Evolutionary conservation across 2,888 invertebrate genomes (phyloP).

Genomic region (Dryococelus australis): DNA sequence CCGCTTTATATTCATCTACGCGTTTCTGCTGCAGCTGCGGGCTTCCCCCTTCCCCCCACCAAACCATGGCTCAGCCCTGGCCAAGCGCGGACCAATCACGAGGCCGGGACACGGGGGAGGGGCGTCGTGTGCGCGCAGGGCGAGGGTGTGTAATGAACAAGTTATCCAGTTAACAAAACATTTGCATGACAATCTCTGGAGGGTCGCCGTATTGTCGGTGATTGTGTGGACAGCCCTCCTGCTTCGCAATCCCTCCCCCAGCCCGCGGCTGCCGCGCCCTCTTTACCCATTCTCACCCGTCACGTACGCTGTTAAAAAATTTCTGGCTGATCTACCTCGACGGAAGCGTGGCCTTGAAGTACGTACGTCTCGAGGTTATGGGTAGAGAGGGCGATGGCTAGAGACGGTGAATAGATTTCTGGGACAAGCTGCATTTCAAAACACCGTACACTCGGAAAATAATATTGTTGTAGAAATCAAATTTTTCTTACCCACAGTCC

Average conservation of each 20-base stretch:
- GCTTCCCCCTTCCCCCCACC: too few relatives aligned
- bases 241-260: not conserved
- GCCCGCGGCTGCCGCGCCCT: not conserved
- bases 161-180: conserved; percentile 31
- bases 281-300: not conserved
- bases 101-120: not conserved
- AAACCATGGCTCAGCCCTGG: too few relatives aligned
- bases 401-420: too few relatives aligned
- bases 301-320: not conserved
- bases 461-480: too few relatives aligned
- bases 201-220: not conserved
- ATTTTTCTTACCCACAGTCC: too few relatives aligned
- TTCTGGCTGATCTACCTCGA: too few relatives aligned
- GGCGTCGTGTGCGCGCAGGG: not conserved
- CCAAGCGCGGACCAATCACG: not conserved
- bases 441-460: too few relatives aligned
- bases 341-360: too few relatives aligned
- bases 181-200: conserved; percentile 28
- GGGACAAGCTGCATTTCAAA: too few relatives aligned
- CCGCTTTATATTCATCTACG: conserved; percentile 16
- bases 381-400: too few relatives aligned
- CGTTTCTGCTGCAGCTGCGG: not conserved
- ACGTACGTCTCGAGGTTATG: too few relatives aligned
- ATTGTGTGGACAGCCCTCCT: not conserved
- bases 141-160: conserved; percentile 26